Percentiles rank a stretch among this genome's conserved stretches.
Conservation (phyloP, 1,140 invertebrate genomes). For the Marisa cornuarietis region DNA sequence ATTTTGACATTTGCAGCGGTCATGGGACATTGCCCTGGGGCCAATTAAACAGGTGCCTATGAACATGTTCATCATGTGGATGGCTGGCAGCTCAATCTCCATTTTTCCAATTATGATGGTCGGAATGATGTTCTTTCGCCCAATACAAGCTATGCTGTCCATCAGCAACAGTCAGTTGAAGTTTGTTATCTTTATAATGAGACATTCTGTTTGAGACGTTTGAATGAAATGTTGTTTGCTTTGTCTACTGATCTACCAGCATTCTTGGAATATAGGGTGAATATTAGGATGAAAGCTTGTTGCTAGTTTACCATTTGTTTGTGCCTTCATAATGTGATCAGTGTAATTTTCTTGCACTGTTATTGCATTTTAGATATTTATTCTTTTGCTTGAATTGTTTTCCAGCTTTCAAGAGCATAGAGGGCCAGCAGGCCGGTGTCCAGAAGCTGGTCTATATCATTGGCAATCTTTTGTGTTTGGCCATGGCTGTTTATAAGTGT, state of each 20-base stretch:
- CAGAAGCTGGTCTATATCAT: constrained; percentile 96
- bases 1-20: constrained; percentile 71
- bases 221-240: too few species aligned
- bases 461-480: constrained; percentile 93
- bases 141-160: constrained; percentile 92
- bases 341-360: too few species aligned
- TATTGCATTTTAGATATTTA: too few species aligned
- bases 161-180: constrained; percentile 54
- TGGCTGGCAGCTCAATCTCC: constrained; percentile 98
- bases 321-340: too few species aligned
- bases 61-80: constrained; percentile 99
- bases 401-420: constrained; percentile 91
- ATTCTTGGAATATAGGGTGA: too few species aligned
- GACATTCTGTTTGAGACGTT: too few species aligned
- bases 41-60: constrained; percentile 95
- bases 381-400: not conserved
- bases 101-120: constrained; percentile 99
- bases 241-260: too few species aligned
- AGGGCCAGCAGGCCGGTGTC: constrained; percentile 84
- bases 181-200: not conserved
- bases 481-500: constrained; percentile 96
- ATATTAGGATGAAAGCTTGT: too few species aligned
- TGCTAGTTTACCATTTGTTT: too few species aligned
- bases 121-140: constrained; percentile 95
- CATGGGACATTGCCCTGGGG: constrained; percentile 96